Percentiles rank a stretch among this genome's conserved stretches.
These are phyloP conservation scores for Grantiella picta DNA, from an alignment of 2,113 vertebrate genomes.

Conservation along the genomic window DNA sequence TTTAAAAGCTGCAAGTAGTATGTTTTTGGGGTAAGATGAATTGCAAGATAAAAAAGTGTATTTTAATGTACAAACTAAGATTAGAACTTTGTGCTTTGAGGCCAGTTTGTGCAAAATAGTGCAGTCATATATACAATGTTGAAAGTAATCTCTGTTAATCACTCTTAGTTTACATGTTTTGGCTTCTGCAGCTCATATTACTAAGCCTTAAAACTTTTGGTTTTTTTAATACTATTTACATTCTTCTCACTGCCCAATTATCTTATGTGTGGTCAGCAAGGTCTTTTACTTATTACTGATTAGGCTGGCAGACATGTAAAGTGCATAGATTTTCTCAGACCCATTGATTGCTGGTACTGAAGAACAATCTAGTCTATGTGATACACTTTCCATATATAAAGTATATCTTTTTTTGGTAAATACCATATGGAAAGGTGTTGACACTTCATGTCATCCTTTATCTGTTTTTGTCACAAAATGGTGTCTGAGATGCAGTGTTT, in stretches of 20 bases:
- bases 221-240: neutral
- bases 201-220: neutral
- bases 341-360: neutral
- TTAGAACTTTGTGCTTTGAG: neutral
- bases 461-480: conserved; percentile 9
- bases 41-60: neutral
- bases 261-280: neutral
- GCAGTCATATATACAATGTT: neutral
- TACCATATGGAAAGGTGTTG: conserved; percentile 4
- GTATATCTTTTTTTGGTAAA: neutral
- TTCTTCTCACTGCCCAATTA: neutral
- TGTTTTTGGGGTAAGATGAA: neutral
- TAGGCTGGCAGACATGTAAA: neutral
- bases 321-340: neutral
- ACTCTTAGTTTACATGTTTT: neutral
- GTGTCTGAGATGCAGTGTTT: neutral
- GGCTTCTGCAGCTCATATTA: neutral
- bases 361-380: neutral
- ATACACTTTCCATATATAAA: neutral
- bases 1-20: neutral
- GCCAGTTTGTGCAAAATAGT: neutral
- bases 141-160: neutral
- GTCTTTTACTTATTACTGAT: neutral
- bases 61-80: neutral
- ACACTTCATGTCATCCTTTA: neutral